phyloP scores from a whole-genome alignment of 2,888 invertebrate species.

The Lordiphosa andalusiaca region DNA sequence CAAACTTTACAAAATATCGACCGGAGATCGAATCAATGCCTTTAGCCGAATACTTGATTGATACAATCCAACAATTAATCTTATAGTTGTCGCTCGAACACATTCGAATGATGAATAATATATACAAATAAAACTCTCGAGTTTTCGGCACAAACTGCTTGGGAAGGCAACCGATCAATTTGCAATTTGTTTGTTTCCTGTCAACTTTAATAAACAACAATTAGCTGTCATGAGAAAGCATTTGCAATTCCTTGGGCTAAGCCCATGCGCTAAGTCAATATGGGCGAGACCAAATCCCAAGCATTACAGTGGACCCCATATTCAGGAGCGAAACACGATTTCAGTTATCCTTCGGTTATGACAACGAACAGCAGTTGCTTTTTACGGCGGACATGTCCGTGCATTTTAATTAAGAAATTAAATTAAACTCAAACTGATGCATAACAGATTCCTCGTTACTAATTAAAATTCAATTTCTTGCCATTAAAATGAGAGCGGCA shows the following conservation, averaged over 20 bases:
- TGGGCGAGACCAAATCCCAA: too few relatives aligned
- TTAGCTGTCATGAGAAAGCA: conserved; percentile 23
- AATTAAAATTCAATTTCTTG: conserved; percentile 75
- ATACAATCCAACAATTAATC: background rate
- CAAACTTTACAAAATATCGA: too few relatives aligned
- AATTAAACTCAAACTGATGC: conserved; percentile 75
- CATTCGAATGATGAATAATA: background rate
- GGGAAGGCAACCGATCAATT: conserved; percentile 6
- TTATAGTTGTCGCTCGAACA: background rate
- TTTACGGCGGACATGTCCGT: conserved; percentile 67
- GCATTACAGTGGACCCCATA: too few relatives aligned
- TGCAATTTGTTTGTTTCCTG: conserved; percentile 9
- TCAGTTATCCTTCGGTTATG: background rate
- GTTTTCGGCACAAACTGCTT: background rate
- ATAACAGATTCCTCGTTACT: conserved; percentile 75
- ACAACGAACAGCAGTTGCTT: conserved; percentile 42
- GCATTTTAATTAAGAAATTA: conserved; percentile 77
- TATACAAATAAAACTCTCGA: background rate
- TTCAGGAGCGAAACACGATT: background rate
- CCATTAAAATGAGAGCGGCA: conserved; percentile 68
- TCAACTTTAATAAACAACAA: conserved; percentile 22
- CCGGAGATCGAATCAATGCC: too few relatives aligned
- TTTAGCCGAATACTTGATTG: too few relatives aligned
- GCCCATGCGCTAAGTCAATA: background rate
- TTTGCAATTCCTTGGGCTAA: conserved; percentile 6